Evolutionary conservation across 2,797 vertebrate genomes (phyloP), one percentile per base, ranked within the genome.

Genomic region (Aeoliscus strigatus): DNA sequence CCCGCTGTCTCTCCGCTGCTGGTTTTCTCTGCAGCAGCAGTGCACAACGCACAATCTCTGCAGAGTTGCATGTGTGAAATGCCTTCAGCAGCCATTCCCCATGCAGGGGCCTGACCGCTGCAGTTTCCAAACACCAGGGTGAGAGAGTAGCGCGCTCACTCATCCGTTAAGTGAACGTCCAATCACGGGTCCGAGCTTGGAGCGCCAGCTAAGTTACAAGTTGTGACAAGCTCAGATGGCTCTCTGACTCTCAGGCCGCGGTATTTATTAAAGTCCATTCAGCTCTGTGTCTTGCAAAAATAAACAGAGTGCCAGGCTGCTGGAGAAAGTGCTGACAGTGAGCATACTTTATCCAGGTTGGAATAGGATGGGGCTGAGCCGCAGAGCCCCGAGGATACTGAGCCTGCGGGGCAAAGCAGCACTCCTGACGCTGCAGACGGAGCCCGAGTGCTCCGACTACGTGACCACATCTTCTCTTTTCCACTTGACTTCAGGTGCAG

Each of bases 221-320:
- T 88, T 88, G 81, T 90, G 87, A 90, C 86, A 89, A 81, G 86
- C 82, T 83, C 77, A 73, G 85, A 84, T 79, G 81, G 79, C 78
- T 82, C 59, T 66, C 68, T 75, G 80, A 82, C 81, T 84, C 77
- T 79, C 79, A 61, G 81, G 63, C 82, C 70, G 38, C 35, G 60
- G 69, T 84, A 85, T 88, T 86, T 89, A 87, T 85, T 79, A 73
- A 75, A 81, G 79, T 81, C 86, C 79, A 85, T 89, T 88, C 88
- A 89, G 77, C 77, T 76, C 73, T 54, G 70, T 79, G 83, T 84
- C 85, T 79, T 70, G 77, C 80, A 85, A 88, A 89, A 84, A 81
- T 83, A 88, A 89, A 87, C 85, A 87, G 65, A 77, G 83, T 84
- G 77, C 84, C 82, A 80, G 73, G 77, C 79, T 74, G 70, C 67